Evolutionary conservation across 2,888 invertebrate species (phyloP), one percentile per base, ranked within the genome.

Genomic region (Isoperla grammatica): DNA sequence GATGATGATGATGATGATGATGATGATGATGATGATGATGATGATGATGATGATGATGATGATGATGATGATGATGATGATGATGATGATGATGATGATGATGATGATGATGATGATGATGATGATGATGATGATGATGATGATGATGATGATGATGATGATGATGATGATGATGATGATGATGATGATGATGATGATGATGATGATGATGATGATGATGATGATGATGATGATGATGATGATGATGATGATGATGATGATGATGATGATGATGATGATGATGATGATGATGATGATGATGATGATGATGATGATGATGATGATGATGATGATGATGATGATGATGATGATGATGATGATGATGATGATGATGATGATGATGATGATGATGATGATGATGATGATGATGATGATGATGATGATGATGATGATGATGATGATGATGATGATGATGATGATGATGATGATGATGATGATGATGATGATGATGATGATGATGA

Each of bases 1-100:
- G 53, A 50, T 50, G 53, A 50, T 50, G 53, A 50, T 50, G 53
- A 50, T 50, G 53, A 50, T 50, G 53, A 50, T 50, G 53, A 50
- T 50, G 53, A 20, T 50, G 53, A 50, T 50, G 53, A 50, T 50
- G 53, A 50, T 50, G 53, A 20, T 50, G 53, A 50, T 50, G 53
- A 20, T 50, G 53, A 50, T 50, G 53, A 50, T 50, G 53, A 50
- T 50, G 53, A 50, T 50, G 53, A 50, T 50, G 53, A 50, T 50
- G 53, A 50, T 50, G 53, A 50, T 50, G 53, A 50, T 50, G 53
- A 50, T 50, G 53, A 50, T 50, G 53, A 50, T 50, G 53, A 50
- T 50, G 53, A 50, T 50, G 53, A 50, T 50, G 53, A 50, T 50
- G 53, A 50, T 50, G 53, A 50, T 50, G 53, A 50, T 50, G 53